Evolutionary conservation across 1,140 invertebrate species (phyloP), one percentile per base, ranked within the genome.

Genomic region (Orchestia grillus): DNA sequence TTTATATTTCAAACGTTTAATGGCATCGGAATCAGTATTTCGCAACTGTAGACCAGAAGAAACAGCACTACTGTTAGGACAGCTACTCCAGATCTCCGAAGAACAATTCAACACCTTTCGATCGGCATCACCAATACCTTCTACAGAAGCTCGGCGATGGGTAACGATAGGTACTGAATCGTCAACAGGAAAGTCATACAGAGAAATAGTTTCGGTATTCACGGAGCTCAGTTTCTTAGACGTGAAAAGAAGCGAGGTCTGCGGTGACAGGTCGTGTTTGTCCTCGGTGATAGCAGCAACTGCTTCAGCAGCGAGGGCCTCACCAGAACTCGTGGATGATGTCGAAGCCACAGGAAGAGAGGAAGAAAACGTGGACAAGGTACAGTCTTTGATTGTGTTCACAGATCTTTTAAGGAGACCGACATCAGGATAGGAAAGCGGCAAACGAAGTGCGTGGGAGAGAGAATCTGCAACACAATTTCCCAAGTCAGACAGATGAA

Each of bases 391-490:
- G 92, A 44, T 44, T 47, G 92, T 47, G 44, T 47, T 94, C 4
- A 94, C 44, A 45, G 43, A 45, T 15, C 44, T 94, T 40, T 40
- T 94, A 42, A 94, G 44, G 43, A 45, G 43, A 94, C 92, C 44
- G 8, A 90, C 88, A 44, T 90, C 88, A 4, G 88, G 88, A 77
- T 77, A 77, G 4, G 41, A 90, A 41, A 90, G n/a, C 42, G 88
- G 88, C 15, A 42, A 28, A 41, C 88, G 88, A n/a, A 94, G 92
- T 44, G 92, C 92, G 47, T 44, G 36, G 40, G 92, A 94, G 11
- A 94, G 43, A 94, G 92, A 94, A 47, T 94, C 92, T 40, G 92
- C 44, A 44, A 94, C 92, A 40, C 92, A 45, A 45, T 47, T 94
- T 8, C 92, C 92, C 41, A 94, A 45, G 44, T 45, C 43, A 45